Evolutionary conservation across 2,797 vertebrate genomes (phyloP).

Genomic region (Oophaga sylvatica): DNA sequence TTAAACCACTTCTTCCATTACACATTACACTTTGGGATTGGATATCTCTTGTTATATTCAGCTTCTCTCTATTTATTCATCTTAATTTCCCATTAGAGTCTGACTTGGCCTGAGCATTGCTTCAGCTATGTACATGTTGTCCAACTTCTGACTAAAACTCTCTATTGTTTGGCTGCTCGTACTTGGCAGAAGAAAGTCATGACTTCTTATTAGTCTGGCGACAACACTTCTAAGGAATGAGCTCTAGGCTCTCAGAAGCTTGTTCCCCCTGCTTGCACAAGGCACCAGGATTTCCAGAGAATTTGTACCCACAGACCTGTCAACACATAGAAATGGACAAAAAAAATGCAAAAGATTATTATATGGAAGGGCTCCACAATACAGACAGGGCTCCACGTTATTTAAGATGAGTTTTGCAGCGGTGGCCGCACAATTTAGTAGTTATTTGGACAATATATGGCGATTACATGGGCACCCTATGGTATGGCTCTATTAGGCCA

Average conservation of each 20-base stretch:
- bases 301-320: background rate
- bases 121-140: background rate
- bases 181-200: background rate
- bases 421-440: too few relatives aligned
- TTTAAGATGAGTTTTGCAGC: too few relatives aligned
- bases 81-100: background rate
- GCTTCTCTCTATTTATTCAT: background rate
- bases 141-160: background rate
- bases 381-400: too few relatives aligned
- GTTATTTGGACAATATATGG: too few relatives aligned
- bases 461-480: too few relatives aligned
- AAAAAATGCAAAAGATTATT: background rate
- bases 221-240: background rate
- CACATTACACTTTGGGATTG: background rate
- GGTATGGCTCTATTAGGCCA: too few relatives aligned
- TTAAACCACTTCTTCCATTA: too few relatives aligned
- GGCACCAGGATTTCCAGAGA: background rate
- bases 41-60: background rate
- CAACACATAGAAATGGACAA: conserved; percentile 12
- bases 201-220: background rate
- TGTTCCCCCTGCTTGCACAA: background rate
- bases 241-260: background rate
- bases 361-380: too few relatives aligned
- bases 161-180: background rate
- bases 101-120: background rate